Evolutionary conservation across 2,888 invertebrate genomes (phyloP).

Genomic region (Andrena marginata): DNA sequence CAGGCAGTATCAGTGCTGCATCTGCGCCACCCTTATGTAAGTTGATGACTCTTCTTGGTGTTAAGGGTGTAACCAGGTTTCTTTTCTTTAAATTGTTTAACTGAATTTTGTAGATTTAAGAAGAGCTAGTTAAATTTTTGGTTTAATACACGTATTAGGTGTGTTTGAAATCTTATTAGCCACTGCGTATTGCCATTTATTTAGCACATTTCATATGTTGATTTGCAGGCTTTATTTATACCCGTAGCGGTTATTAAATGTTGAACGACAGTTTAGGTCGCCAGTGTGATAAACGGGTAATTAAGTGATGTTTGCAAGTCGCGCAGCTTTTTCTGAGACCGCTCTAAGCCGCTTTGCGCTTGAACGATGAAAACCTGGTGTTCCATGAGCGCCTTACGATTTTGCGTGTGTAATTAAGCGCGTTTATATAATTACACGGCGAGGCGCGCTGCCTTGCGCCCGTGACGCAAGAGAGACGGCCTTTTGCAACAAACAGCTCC

Average conservation of each 20-base stretch:
- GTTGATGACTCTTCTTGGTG: constrained; percentile 79
- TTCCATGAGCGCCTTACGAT: constrained; percentile 28
- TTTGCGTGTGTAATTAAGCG: constrained; percentile 42
- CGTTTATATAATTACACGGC: constrained; percentile 50
- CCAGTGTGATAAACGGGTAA: not conserved
- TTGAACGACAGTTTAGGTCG: not conserved
- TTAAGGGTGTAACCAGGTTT: not conserved
- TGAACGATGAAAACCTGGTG: constrained; percentile 8
- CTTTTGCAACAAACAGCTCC: not conserved
- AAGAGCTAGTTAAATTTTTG: too few relatives aligned
- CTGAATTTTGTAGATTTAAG: too few relatives aligned
- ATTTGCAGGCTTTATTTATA: too few relatives aligned
- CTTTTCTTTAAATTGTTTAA: too few relatives aligned
- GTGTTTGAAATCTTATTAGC: too few relatives aligned
- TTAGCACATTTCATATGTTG: too few relatives aligned
- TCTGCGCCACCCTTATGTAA: constrained; percentile 90
- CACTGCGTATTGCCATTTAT: too few relatives aligned
- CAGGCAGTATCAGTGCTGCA: constrained; percentile 89
- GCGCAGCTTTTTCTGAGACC: constrained; percentile 14
- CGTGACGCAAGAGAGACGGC: not conserved
- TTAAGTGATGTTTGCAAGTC: constrained; percentile 10
- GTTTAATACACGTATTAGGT: too few relatives aligned
- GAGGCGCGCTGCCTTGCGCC: not conserved
- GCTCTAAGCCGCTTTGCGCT: constrained; percentile 11
- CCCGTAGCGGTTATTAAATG: not conserved